Evolutionary conservation across 2,888 invertebrate species (phyloP), one percentile per base, ranked within the genome.

Genomic region (Erebia ligea): DNA sequence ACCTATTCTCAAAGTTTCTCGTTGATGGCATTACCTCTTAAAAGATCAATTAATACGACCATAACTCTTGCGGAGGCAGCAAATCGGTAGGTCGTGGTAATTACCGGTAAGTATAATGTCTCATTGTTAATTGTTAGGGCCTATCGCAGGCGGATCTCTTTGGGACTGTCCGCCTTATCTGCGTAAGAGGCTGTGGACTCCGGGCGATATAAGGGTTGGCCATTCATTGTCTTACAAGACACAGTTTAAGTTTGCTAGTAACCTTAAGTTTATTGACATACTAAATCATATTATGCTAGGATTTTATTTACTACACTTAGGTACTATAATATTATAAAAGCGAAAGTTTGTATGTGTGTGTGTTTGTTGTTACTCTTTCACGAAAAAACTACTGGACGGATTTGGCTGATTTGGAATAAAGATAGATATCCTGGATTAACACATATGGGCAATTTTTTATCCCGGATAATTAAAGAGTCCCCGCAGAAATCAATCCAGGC

Each of bases 101-200:
- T 93, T 93, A 92, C 91, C 91, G 89, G 77, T 82, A 85, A 89
- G 88, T 91, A 92, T 93, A 93, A 93, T 92, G 92, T 92, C 90
- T 87, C 92, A 92, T 93, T 93, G 92, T 93, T 93, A 92, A 93
- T 93, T 93, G 92, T 93, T 92, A 85, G 77, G 71, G 82, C 81
- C 82, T 91, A 92, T 92, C 92, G 81, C 78, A 75, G 84, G 84
- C 92, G 92, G 92, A 93, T 93, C 92, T 93, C 92, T 93, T 91
- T 91, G 89, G 79, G 75, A 79, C 79, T 86, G 89, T 89, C 88
- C 74, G 77, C 82, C 81, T 90, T 92, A 92, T 92, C 92, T 90
- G 75, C 80, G 80, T 77, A 80, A 81, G 82, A 82, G 81, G 81
- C 74, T 77, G 79, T 75, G 76, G 77, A 79, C 77, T 76, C 79